A percentile compares a stretch with the other conserved stretches of the same genome.
Evolutionary conservation across 37 sponge, comb jelly and placozoan species (phyloP).

Genomic region (Theonella swinhoei): DNA sequence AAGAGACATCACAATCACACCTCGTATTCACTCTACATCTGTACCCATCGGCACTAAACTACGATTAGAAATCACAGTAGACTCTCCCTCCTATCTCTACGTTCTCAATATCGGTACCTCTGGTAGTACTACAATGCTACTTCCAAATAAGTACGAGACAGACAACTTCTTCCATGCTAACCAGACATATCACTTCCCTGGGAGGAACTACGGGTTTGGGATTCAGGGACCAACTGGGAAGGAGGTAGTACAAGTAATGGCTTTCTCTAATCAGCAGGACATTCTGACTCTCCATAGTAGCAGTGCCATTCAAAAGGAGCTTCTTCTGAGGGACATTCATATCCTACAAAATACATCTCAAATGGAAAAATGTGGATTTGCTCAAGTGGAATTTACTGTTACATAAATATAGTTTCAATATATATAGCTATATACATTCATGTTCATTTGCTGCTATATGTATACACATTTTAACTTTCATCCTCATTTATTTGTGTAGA

Average conservation of each 20-base stretch:
- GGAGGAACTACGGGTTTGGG: conserved; percentile 30
- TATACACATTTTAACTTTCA: too few relatives aligned
- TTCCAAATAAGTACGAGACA: conserved; percentile 17
- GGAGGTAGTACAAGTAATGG: conserved; percentile 29
- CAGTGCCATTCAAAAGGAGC: not conserved
- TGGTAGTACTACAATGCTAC: conserved; percentile 23
- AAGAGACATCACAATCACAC: conserved; percentile 24
- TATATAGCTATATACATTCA: too few relatives aligned
- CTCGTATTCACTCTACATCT: conserved; percentile 12
- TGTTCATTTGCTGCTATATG: too few relatives aligned
- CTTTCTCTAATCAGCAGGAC: conserved; percentile 7
- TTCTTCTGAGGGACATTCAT: conserved; percentile 13
- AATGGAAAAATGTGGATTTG: conserved; percentile 4
- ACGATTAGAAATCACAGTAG: conserved; percentile 28
- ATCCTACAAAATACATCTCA: not conserved
- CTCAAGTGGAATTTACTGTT: conserved; percentile 24
- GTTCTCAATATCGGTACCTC: conserved; percentile 43
- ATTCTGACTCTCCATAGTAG: not conserved
- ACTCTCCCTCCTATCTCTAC: conserved; percentile 30
- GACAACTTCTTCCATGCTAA: conserved; percentile 15
- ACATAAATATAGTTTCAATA: not conserved
- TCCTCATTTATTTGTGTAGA: not conserved
- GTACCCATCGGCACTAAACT: conserved; percentile 19
- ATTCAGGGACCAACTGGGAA: conserved; percentile 38
- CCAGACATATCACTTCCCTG: conserved; percentile 34